Conservation (phyloP, 1,140 invertebrate genomes). For the Apocrypta bakeri region DNA sequence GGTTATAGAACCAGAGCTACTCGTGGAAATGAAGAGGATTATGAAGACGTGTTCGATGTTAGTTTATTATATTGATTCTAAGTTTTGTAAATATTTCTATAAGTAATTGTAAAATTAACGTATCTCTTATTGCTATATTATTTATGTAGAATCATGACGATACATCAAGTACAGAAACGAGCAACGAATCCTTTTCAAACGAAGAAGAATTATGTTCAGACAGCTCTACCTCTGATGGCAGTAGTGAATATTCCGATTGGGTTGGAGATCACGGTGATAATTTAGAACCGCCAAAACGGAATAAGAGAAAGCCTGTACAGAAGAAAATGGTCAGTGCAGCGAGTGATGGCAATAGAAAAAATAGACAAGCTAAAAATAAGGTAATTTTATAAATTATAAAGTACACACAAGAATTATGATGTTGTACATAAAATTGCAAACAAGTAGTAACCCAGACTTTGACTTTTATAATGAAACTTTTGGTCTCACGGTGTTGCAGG, state of each 20-base stretch:
- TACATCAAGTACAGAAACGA: constrained; percentile 67
- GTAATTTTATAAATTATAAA: background rate
- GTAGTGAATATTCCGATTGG: constrained; percentile 95
- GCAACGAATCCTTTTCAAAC: constrained; percentile 74
- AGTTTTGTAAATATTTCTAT: constrained; percentile 8
- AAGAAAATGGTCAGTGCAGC: constrained; percentile 68
- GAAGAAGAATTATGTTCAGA: constrained; percentile 76
- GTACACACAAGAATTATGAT: no score
- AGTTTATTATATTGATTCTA: constrained; percentile 22
- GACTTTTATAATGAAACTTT: background rate
- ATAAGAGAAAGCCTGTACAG: constrained; percentile 79
- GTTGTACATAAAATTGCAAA: no score
- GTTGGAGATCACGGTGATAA: constrained; percentile 87
- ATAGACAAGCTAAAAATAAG: constrained; percentile 64
- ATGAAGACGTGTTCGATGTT: constrained; percentile 69
- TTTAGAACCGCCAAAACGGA: constrained; percentile 87
- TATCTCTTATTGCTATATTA: constrained; percentile 31
- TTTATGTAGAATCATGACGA: constrained; percentile 63
- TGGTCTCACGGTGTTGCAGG: constrained; percentile 16
- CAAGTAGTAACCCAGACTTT: background rate
- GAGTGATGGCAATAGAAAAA: constrained; percentile 63
- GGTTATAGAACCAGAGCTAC: constrained; percentile 77
- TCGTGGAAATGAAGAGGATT: constrained; percentile 73
- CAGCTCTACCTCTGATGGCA: constrained; percentile 75
- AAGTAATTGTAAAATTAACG: constrained; percentile 25